Evolutionary conservation across 2,113 vertebrate genomes (phyloP).

Genomic region (Meriones unguiculatus): DNA sequence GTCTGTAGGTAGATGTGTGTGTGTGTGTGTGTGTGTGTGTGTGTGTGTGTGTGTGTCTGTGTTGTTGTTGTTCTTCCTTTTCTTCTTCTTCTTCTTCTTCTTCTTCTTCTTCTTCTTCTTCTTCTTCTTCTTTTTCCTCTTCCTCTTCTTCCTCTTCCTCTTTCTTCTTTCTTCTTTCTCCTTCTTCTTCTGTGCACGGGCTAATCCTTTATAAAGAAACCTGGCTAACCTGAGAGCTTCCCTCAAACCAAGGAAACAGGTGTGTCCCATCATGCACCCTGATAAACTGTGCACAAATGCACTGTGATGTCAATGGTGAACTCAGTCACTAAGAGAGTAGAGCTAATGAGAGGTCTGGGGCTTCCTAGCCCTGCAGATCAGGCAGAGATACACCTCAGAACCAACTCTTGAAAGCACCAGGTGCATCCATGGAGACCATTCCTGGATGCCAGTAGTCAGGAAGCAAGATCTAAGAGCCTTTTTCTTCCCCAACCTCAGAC

Average conservation of each 20-base stretch:
- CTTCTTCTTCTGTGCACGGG: neutral
- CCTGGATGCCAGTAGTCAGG: neutral
- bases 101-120: no score
- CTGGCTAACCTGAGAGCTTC: neutral
- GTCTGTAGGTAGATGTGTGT: neutral
- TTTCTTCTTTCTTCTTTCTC: no score
- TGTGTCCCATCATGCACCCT: accelerated
- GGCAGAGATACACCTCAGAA: neutral
- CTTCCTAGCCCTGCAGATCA: neutral
- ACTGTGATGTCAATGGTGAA: neutral
- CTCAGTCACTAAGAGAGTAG: neutral
- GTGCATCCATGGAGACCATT: neutral
- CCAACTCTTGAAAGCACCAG: neutral
- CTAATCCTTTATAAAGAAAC: neutral
- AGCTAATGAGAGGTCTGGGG: slow-evolving; percentile 22
- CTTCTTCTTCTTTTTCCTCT: no score
- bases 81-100: no score
- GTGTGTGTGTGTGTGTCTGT: no score
- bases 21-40: no score
- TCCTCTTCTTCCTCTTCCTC: no score
- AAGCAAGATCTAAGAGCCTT: neutral
- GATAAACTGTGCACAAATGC: neutral
- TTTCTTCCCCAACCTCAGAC: neutral
- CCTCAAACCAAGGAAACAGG: neutral
- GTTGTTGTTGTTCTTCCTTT: neutral